These are phyloP conservation scores for Poeciliopsis retropinna DNA, from an alignment of 2,113 vertebrate genomes.

Conservation along the genomic window DNA sequence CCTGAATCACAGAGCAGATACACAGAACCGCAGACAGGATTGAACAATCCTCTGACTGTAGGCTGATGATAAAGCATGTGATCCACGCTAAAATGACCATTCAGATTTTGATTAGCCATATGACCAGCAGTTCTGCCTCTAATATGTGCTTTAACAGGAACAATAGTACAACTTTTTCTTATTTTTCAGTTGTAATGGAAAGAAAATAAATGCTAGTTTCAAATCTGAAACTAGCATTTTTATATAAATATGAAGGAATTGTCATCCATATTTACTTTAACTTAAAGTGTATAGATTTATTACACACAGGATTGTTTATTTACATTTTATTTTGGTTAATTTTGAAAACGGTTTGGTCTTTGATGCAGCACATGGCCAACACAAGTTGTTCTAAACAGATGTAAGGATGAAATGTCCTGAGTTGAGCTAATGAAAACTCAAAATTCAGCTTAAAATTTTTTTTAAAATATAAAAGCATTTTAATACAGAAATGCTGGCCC, in stretches of 20 bases:
- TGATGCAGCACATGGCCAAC: too few relatives aligned
- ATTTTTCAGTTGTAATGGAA: neutral
- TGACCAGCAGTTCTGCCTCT: neutral
- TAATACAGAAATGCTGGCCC: neutral
- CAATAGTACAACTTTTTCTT: neutral
- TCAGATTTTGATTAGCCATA: neutral
- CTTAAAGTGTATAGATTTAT: too few relatives aligned
- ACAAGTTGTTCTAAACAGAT: too few relatives aligned
- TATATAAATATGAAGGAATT: too few relatives aligned
- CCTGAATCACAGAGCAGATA: conserved; percentile 15
- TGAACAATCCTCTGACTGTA: conserved; percentile 29
- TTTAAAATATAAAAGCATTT: too few relatives aligned
- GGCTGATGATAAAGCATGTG: neutral
- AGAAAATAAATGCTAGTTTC: too few relatives aligned
- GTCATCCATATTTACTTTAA: too few relatives aligned
- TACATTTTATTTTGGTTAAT: too few relatives aligned
- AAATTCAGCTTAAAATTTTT: too few relatives aligned
- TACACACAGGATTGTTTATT: too few relatives aligned
- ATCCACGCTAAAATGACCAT: neutral
- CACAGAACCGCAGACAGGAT: neutral
- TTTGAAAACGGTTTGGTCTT: too few relatives aligned
- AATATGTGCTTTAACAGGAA: neutral
- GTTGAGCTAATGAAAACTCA: neutral
- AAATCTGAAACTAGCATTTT: too few relatives aligned
- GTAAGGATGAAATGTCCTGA: neutral